phyloP scores from a whole-genome alignment of 1,140 invertebrate genomes.

The Drosophila ercepeae region DNA sequence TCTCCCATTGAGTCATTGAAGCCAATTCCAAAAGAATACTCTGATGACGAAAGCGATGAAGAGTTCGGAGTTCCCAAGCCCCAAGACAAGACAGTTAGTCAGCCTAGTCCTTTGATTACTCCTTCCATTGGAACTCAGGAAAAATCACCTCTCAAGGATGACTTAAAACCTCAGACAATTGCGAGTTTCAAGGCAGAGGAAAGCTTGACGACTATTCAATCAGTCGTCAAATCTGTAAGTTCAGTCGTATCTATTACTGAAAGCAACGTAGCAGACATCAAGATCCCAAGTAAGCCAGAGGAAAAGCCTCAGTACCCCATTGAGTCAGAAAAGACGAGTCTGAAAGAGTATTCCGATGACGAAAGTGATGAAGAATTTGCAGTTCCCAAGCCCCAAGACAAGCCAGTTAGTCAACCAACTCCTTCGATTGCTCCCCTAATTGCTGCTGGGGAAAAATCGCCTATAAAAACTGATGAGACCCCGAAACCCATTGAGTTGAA shows the following conservation, averaged over 20 bases:
- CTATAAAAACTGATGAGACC: slow-evolving; percentile 5
- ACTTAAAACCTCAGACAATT: not conserved
- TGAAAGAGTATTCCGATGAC: not conserved
- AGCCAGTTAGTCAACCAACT: not conserved
- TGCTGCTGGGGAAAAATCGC: not conserved
- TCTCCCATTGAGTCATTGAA: slow-evolving; percentile 10
- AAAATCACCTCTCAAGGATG: slow-evolving; percentile 7
- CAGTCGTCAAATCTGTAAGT: not conserved
- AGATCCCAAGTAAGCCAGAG: not conserved
- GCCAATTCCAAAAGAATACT: slow-evolving; percentile 2
- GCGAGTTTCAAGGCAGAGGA: not conserved
- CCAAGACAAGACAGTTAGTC: slow-evolving; percentile 1
- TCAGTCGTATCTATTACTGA: not conserved
- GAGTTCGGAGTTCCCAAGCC: slow-evolving; percentile 18
- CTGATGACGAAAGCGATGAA: slow-evolving; percentile 37
- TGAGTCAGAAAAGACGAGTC: not conserved
- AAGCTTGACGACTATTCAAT: not conserved
- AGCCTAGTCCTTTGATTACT: not conserved
- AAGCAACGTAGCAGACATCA: not conserved
- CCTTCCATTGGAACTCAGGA: not conserved
- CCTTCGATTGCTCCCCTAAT: not conserved
- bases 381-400: not conserved
- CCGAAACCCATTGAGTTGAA: too few relatives aligned
- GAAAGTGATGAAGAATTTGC: not conserved
- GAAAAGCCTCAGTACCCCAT: not conserved